A percentile compares a stretch with the other conserved stretches of the same genome.
Evolutionary conservation across 92 coral and sea anemone genomes (phyloP).

Genomic region (Galaxea fascicularis): DNA sequence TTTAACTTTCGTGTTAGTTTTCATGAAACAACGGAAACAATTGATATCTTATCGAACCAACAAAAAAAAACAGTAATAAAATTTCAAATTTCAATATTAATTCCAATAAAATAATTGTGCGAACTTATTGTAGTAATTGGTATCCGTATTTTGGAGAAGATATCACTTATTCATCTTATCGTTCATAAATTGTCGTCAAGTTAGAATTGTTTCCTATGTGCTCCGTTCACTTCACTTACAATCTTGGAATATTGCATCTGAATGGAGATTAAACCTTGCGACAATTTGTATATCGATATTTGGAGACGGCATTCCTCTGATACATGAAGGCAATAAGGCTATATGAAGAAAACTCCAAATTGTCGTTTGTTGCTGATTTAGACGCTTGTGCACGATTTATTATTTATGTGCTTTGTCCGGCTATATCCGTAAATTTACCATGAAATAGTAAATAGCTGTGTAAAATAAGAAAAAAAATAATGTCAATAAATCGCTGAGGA

Average conservation of each 20-base stretch:
- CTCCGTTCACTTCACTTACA: neutral
- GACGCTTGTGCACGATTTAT: slow-evolving; percentile 27
- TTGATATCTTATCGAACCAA: too few relatives aligned
- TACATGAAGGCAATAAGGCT: neutral
- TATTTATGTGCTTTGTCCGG: slow-evolving; percentile 44
- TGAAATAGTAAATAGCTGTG: slow-evolving; percentile 10
- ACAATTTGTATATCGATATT: neutral
- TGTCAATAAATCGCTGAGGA: neutral
- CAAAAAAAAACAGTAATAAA: neutral
- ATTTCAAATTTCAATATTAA: neutral
- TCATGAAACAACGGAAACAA: neutral
- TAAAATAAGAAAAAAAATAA: slow-evolving; percentile 4
- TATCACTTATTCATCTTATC: slow-evolving; percentile 38
- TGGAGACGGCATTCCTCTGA: neutral
- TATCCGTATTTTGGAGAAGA: slow-evolving; percentile 24
- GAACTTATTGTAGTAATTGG: slow-evolving; percentile 28
- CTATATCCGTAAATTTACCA: slow-evolving; percentile 26
- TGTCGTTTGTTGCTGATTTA: neutral
- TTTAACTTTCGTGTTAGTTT: neutral
- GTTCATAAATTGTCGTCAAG: slow-evolving; percentile 41
- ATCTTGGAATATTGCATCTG: slow-evolving; percentile 2
- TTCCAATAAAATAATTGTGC: slow-evolving; percentile 11
- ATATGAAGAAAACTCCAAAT: neutral
- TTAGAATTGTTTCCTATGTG: slow-evolving; percentile 22
- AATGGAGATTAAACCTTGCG: neutral